Base-by-base conservation (phyloP, 2,888 invertebrate genomes). In the Prenolepis imparis region DNA sequence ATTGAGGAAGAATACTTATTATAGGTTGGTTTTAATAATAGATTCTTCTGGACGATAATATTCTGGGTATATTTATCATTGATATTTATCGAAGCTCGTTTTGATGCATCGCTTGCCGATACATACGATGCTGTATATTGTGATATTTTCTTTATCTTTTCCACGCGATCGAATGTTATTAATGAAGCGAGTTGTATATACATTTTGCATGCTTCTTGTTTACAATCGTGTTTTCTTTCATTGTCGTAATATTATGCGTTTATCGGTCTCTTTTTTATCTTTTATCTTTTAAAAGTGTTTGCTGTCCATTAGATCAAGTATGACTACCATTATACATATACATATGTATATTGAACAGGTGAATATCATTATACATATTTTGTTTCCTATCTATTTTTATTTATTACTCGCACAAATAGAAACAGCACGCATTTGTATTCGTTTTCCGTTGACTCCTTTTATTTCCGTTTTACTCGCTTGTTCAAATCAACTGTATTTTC, bases 401-500 rank as follows among this genome's bases (percentile, higher is more conserved):
- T 41, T 12, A 4, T 77, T 67, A 15, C 28, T 52, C 67, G 57
- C 28, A 32, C 21, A 32, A 55, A 39, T 6, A 21, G 0, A 36
- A 44, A 59, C 28, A 9, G 44, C 68, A 12, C 57, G 1, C 44
- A 21, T 28, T 24, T 70, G 18, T 48, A 18, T 36, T 55, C 4
- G 9, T 32, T 28, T 24, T 18, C 15, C 36, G 15, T 55, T 41
- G 15, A n/a, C 39, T 75, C 28, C 28, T 73, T 66, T 59, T 32
- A 52, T 67, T 57, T 80, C 59, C 39, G 32, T 48, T 63, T 61
- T 52, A 68, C 9, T 32, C 52, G 52, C n/a, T 68, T 48, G 48
- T 70, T 84, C 83, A 83, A 80, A 84, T 83, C 68, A 78, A 77
- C 36, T 70, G 28, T 67, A 8, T 28, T 73, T 66, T 66, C 61